Evolutionary conservation across 2,113 vertebrate genomes (phyloP), one percentile per base, ranked within the genome.

Genomic region (Takifugu bimaculatus): DNA sequence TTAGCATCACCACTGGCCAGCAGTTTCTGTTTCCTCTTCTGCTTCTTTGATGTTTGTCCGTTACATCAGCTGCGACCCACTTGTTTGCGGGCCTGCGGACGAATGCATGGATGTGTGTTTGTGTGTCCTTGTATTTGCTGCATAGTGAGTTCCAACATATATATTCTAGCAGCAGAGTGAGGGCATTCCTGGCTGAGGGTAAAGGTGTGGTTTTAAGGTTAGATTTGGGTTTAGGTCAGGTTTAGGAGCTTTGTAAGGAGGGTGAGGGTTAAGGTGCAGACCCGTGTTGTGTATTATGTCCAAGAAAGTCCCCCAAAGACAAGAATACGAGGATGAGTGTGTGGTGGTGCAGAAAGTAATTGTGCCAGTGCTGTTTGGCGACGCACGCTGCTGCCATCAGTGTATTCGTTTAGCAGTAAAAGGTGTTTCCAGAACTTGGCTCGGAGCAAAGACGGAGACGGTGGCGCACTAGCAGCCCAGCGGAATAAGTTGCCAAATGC

Each of bases 11-110:
- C 45, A 68, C 65, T 60, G 63, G 70, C 70, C 44, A 59, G 59
- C 60, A 57, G 60, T 71, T 74, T 81, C 27, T 54, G 63, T 57
- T 72, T 61, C 54, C 67, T 55, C 4, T 4, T 20, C 32, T 45
- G 65, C 68, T 66, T 72, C 65, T 81, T 78, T 81, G 72, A 84
- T 78, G 75, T 79, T 75, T 67, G 50, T 63, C 59, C 50, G 55
- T 72, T 67, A 72, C 45, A 26, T 69, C 54, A 28, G 26, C 57
- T 2, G 13, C 50, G 44, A 35, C 15, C 2, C 10, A 26, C 60
- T 54, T 44, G 44, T 72, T 32, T 59, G 65, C 68, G 63, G 51
- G 50, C 50, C 45, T 59, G 57, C 49, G 51, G 27, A 44, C n/a
- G 3, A 48, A 57, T 55, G 32, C 9, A 11, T 39, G 35, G 7